Percentiles rank a stretch among this genome's conserved stretches.
Conservation (phyloP, 2,797 vertebrate genomes). For the Tragelaphus eurycerus region DNA sequence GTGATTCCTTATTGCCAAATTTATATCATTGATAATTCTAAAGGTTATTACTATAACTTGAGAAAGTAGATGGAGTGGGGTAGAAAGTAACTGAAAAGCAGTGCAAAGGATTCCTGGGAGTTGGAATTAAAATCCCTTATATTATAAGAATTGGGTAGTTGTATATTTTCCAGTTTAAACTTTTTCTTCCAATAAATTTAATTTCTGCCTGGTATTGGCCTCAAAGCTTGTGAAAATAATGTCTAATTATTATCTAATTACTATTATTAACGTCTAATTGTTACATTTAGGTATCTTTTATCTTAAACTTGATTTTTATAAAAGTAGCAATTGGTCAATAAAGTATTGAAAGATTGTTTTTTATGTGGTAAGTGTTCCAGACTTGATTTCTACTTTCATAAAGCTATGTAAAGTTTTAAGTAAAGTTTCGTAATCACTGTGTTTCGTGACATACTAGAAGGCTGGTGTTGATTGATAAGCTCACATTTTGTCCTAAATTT, state of each 20-base stretch:
- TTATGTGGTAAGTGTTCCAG: background rate
- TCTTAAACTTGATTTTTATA: background rate
- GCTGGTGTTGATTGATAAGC: background rate
- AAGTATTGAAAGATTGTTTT: conserved; percentile 31
- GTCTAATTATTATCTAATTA: background rate
- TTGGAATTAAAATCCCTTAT: background rate
- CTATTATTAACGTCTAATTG: background rate
- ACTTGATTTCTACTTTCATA: conserved; percentile 2
- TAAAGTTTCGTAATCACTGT: background rate
- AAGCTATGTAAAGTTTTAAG: background rate
- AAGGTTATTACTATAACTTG: background rate
- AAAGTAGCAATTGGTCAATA: background rate
- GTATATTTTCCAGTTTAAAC: background rate
- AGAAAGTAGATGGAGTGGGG: background rate
- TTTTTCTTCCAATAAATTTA: background rate
- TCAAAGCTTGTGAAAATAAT: background rate
- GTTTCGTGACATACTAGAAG: background rate
- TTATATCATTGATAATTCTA: conserved; percentile 4
- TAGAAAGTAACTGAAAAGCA: background rate
- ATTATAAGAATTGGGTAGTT: background rate
- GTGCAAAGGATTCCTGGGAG: background rate
- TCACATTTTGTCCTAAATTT: conserved; percentile 2
- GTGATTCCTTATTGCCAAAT: background rate
- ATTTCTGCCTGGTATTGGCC: background rate
- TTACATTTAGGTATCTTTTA: background rate